Conservation (phyloP, 2,113 vertebrate species). For the Stegastes partitus region DNA sequence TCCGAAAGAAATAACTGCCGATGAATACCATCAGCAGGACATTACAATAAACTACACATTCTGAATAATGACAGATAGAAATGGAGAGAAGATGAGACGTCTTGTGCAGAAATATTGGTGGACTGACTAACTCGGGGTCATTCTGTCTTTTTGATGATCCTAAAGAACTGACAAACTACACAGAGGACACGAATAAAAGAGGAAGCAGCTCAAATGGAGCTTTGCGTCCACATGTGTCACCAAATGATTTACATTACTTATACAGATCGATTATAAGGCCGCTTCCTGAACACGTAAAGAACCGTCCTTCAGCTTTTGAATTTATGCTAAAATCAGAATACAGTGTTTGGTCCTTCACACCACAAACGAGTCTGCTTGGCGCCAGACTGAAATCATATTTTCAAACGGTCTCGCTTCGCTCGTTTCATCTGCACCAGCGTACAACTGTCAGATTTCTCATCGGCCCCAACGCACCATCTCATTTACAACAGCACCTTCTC, state of each 20-base stretch:
- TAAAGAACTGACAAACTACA: not conserved
- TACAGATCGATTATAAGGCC: not conserved
- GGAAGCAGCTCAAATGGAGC: not conserved
- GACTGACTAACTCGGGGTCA: not conserved
- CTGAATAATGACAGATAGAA: not conserved
- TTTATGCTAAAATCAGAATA: not conserved
- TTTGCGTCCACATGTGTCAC: not conserved
- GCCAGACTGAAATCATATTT: conserved; percentile 1
- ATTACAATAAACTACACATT: not conserved
- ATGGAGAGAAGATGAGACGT: not conserved
- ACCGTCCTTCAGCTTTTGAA: not conserved
- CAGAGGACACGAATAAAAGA: not conserved
- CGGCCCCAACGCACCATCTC: not conserved
- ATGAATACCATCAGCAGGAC: not conserved
- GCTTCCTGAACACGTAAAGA: not conserved
- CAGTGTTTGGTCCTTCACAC: not conserved
- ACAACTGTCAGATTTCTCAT: conserved; percentile 8
- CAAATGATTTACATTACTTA: not conserved
- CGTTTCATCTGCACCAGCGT: not conserved
- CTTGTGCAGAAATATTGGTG: not conserved
- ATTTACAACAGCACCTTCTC: conserved; percentile 37
- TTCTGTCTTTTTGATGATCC: not conserved
- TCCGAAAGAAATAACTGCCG: not conserved
- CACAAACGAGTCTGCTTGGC: not conserved
- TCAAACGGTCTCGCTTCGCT: not conserved